These are phyloP conservation scores for Crossocerus cetratus DNA, from an alignment of 2,888 invertebrate genomes.

Conservation along the genomic window DNA sequence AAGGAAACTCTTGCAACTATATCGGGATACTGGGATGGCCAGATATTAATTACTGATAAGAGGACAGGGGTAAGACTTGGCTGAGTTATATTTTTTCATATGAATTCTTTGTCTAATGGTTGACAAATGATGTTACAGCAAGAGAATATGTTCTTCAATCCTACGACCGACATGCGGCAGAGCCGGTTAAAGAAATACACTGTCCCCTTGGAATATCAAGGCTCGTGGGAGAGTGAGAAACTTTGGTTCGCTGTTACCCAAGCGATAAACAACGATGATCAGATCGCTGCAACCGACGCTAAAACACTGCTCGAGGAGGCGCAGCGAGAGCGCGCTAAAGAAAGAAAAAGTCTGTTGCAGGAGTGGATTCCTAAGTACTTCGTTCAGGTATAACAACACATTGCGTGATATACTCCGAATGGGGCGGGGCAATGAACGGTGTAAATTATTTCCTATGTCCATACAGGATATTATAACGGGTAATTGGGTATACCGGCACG, in stretches of 20 bases:
- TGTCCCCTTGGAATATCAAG: constrained; percentile 87
- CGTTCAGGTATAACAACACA: constrained; percentile 77
- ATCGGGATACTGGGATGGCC: constrained; percentile 95
- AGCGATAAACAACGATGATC: constrained; percentile 89
- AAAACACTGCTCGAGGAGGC: constrained; percentile 94
- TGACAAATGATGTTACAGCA: constrained; percentile 77
- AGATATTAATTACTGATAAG: constrained; percentile 89
- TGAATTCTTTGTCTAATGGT: neutral
- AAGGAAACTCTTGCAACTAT: constrained; percentile 91
- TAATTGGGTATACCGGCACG: constrained; percentile 87
- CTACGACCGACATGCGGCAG: constrained; percentile 83
- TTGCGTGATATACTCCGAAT: neutral
- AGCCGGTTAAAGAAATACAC: constrained; percentile 87
- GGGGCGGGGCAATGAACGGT: neutral
- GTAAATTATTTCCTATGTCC: neutral
- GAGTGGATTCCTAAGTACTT: constrained; percentile 89
- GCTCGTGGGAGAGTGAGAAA: constrained; percentile 90
- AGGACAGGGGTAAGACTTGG: constrained; percentile 82
- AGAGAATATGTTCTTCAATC: constrained; percentile 85
- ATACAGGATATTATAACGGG: constrained; percentile 77
- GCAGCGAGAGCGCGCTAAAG: constrained; percentile 86
- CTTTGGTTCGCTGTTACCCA: constrained; percentile 92
- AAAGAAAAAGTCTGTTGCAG: constrained; percentile 81
- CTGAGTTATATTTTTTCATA: neutral
- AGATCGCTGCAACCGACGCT: constrained; percentile 92